A percentile compares a stretch with the other conserved stretches of the same genome.
Conservation (phyloP, 2,113 vertebrate species). For the Coptodon rendalli region DNA sequence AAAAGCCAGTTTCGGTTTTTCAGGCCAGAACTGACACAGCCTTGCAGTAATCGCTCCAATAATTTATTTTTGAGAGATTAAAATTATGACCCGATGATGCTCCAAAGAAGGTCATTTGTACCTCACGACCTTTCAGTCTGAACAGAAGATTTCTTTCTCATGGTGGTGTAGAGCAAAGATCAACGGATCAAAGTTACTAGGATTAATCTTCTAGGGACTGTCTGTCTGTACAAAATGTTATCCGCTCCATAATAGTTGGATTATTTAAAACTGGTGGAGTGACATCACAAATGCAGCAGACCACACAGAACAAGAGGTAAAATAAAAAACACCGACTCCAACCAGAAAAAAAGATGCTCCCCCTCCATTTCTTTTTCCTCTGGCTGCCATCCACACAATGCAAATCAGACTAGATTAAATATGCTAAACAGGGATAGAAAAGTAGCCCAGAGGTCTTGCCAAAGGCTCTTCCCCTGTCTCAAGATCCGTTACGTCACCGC, state of each 20-base stretch:
- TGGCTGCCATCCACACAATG: background rate
- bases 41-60: background rate
- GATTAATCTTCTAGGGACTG: background rate
- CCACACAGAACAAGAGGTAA: background rate
- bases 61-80: background rate
- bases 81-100: background rate
- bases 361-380: background rate
- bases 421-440: constrained; percentile 16
- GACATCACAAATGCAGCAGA: background rate
- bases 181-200: background rate
- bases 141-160: background rate
- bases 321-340: background rate
- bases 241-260: background rate
- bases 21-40: background rate
- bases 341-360: background rate
- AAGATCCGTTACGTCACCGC: constrained; percentile 1
- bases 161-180: background rate
- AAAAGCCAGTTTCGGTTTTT: rapidly evolving
- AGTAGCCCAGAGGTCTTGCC: background rate
- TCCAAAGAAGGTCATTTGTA: background rate
- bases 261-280: background rate
- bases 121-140: background rate
- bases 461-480: background rate
- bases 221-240: background rate
- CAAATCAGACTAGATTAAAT: constrained; percentile 30